phyloP scores from a whole-genome alignment of 2,113 vertebrate species.

The Mus spicilegus region DNA sequence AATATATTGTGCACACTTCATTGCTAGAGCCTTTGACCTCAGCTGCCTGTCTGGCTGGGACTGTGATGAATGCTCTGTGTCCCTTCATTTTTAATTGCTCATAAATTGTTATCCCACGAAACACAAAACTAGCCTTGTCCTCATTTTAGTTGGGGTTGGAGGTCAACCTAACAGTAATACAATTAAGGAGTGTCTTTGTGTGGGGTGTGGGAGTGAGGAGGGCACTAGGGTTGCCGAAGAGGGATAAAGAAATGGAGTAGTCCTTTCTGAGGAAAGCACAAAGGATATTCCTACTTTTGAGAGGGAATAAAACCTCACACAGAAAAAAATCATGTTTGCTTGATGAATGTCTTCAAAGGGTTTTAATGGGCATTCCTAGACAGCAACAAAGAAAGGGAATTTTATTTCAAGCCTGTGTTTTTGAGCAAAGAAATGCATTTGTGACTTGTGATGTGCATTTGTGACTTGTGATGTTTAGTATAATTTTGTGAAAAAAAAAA shows the following conservation, averaged over 20 bases:
- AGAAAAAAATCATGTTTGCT: slow-evolving; percentile 81
- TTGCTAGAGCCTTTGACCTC: slow-evolving; percentile 91
- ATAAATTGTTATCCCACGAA: slow-evolving; percentile 98
- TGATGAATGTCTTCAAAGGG: slow-evolving; percentile 82
- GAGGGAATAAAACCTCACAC: slow-evolving; percentile 40
- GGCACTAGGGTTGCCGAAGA: slow-evolving; percentile 85
- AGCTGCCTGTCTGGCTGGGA: slow-evolving; percentile 90
- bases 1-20: slow-evolving; percentile 99
- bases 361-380: slow-evolving; percentile 84
- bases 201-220: slow-evolving; percentile 88
- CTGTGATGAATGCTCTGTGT: slow-evolving; percentile 96
- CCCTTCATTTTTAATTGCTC: slow-evolving; percentile 99
- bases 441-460: neutral
- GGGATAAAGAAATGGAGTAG: slow-evolving; percentile 83
- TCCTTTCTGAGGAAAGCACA: slow-evolving; percentile 86
- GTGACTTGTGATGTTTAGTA: slow-evolving; percentile 61
- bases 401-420: slow-evolving; percentile 79
- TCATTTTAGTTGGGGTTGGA: slow-evolving; percentile 93
- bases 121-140: slow-evolving; percentile 97
- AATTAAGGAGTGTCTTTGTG: slow-evolving; percentile 91
- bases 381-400: slow-evolving; percentile 80
- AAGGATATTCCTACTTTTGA: slow-evolving; percentile 85
- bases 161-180: slow-evolving; percentile 92
- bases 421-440: slow-evolving; percentile 72
- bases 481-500: slow-evolving; percentile 36